phyloP scores from a whole-genome alignment of 2,888 invertebrate genomes.

The Synergus itoensis region DNA sequence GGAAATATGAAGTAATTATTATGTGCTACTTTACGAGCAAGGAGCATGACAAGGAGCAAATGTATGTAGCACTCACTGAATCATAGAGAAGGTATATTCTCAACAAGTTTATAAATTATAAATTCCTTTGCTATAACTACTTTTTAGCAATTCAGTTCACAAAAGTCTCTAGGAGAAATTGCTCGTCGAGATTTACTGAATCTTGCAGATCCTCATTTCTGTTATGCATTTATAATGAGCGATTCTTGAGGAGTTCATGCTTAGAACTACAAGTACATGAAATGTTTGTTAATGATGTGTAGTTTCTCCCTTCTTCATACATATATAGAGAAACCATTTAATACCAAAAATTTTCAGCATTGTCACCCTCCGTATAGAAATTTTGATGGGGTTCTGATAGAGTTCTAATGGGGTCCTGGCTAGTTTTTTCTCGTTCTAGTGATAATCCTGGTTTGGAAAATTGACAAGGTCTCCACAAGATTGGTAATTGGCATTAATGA shows the following conservation, averaged over 20 bases:
- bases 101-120: constrained; percentile 22
- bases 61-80: constrained; percentile 30
- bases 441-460: too few relatives aligned
- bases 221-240: background rate
- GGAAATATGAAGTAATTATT: background rate
- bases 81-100: background rate
- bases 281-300: background rate
- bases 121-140: constrained; percentile 15
- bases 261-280: background rate
- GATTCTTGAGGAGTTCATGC: background rate
- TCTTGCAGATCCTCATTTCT: background rate
- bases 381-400: too few relatives aligned
- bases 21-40: background rate
- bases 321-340: too few relatives aligned
- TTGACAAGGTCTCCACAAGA: too few relatives aligned
- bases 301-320: background rate
- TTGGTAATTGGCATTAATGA: too few relatives aligned
- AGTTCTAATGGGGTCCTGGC: too few relatives aligned
- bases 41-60: background rate
- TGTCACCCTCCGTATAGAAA: too few relatives aligned
- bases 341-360: too few relatives aligned
- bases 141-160: constrained; percentile 6
- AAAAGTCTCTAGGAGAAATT: background rate
- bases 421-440: too few relatives aligned
- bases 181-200: background rate